phyloP scores from a whole-genome alignment of 2,113 vertebrate species.

The Dromiciops gliroides region DNA sequence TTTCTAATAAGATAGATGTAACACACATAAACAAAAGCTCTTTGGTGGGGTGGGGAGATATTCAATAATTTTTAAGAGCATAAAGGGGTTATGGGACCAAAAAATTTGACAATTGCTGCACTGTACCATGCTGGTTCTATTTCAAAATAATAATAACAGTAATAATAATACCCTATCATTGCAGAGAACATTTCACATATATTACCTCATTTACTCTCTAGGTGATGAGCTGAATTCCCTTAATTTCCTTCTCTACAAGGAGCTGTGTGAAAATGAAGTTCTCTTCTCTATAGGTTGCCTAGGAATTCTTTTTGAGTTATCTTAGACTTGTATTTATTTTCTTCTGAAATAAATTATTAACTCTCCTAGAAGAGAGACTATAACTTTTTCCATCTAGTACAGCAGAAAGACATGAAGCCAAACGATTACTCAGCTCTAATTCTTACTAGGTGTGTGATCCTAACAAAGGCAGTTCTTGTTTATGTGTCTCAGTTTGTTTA shows the following conservation, averaged over 20 bases:
- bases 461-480: not conserved
- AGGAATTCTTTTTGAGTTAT: not conserved
- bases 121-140: not conserved
- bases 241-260: not conserved
- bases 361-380: not conserved
- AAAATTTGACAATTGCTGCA: not conserved
- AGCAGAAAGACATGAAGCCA: not conserved
- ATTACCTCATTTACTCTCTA: not conserved
- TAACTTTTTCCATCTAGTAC: not conserved
- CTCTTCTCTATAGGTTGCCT: not conserved
- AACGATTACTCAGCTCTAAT: not conserved
- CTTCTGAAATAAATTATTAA: not conserved
- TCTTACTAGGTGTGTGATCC: not conserved
- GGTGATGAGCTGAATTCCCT: not conserved
- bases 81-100: not conserved
- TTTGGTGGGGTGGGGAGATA: not conserved
- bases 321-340: not conserved
- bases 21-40: not conserved
- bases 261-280: not conserved
- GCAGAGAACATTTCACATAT: not conserved
- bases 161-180: no score
- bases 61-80: not conserved
- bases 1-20: not conserved
- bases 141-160: not conserved
- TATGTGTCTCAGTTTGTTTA: not conserved